Base-by-base conservation (phyloP, 2,888 invertebrate genomes). In the Pocota personata region DNA sequence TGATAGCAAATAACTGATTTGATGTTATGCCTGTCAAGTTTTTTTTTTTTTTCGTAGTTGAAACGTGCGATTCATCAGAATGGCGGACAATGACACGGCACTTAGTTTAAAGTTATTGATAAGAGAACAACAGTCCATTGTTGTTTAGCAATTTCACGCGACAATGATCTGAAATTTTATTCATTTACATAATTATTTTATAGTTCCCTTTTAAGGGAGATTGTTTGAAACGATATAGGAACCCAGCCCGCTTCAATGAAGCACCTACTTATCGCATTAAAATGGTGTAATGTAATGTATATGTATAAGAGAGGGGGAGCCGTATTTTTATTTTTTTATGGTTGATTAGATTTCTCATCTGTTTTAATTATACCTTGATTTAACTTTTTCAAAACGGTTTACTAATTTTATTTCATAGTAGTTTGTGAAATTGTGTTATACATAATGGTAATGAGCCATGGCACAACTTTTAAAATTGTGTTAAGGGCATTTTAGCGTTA, bases 51-150 rank as follows among this genome's bases (percentile, higher is more conserved):
- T 40, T 40, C 32, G 10, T 3, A 35, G 16, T 24, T 14, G 12
- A 50, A 71, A 16, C 40, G 69, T 69, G 69, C 43, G 4, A 71
- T 48, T 52, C 52, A 40, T 30, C 35, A 16, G 62, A 71, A 60
- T 69, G 50, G 60, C 69, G 60, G 52, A 77, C 69, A 69, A 52
- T 78, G 78, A 78, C 78, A 71, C 62, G 43, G 60, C 77, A 50
- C 19, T 58, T 57, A n/a, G 37, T 35, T 21, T 30, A 12, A 55
- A 66, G 12, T 24, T 21, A 21, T 46, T 66, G 75, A 75, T 66
- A 66, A 75, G 55, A 46, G 7, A n/a, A 55, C n/a, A 24, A 7
- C 6, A 16, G 8, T 30, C n/a, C 21, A 43, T 58, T 27, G 16
- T 50, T 60, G 35, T 21, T 46, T 50, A 19, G 66, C 52, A 1